Evolutionary conservation across 2,888 invertebrate species (phyloP).

Genomic region (Lithophane socia): DNA sequence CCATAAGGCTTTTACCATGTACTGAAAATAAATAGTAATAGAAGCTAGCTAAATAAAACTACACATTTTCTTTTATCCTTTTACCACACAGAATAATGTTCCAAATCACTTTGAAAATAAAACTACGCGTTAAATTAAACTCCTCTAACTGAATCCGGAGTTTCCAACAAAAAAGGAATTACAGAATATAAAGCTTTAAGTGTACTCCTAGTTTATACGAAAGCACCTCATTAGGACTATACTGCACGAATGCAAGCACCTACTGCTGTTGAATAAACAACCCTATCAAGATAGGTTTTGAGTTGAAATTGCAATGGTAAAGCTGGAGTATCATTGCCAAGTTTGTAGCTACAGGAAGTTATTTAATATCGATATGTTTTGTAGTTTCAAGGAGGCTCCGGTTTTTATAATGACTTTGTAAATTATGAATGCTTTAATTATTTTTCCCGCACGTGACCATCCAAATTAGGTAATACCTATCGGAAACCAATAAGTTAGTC

Average conservation of each 20-base stretch:
- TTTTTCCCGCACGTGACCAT: neutral
- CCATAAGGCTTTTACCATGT: neutral
- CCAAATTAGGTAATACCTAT: neutral
- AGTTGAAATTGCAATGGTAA: slow-evolving; percentile 35
- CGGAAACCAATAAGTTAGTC: neutral
- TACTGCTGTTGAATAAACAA: slow-evolving; percentile 24
- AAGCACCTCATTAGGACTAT: slow-evolving; percentile 71
- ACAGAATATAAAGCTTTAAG: slow-evolving; percentile 65
- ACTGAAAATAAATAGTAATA: slow-evolving; percentile 13
- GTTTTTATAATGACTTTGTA: neutral
- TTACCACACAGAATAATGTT: slow-evolving; percentile 38
- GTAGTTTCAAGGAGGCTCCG: neutral
- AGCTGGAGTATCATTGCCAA: slow-evolving; percentile 35
- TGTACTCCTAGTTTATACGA: slow-evolving; percentile 62
- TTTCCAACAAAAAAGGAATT: slow-evolving; percentile 67
- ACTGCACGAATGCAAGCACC: slow-evolving; percentile 45
- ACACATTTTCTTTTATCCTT: slow-evolving; percentile 16
- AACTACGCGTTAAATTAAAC: slow-evolving; percentile 61
- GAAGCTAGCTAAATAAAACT: slow-evolving; percentile 1
- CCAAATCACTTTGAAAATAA: slow-evolving; percentile 50
- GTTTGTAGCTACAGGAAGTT: slow-evolving; percentile 37
- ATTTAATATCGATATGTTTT: slow-evolving; percentile 54
- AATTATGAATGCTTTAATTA: neutral
- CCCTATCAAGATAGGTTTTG: neutral
- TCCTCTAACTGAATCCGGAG: slow-evolving; percentile 58